A percentile compares a stretch with the other conserved stretches of the same genome.
Evolutionary conservation across 2,797 vertebrate genomes (phyloP).

Genomic region (Phrynocephalus forsythii): DNA sequence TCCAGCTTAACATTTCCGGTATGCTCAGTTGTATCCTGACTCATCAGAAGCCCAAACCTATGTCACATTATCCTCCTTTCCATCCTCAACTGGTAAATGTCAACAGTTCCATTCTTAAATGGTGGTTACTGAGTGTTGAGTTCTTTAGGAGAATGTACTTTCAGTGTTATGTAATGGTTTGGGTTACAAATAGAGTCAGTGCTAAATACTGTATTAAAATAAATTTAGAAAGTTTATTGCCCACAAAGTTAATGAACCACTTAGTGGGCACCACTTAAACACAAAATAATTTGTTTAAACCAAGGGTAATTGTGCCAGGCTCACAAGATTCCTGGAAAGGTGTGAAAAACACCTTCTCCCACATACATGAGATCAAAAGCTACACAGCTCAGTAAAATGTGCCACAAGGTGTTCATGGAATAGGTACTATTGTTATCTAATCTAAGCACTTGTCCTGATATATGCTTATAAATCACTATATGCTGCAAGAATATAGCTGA

Average conservation of each 20-base stretch:
- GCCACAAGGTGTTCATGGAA: slow-evolving; percentile 63
- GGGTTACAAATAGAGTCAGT: slow-evolving; percentile 66
- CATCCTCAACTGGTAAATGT: background rate
- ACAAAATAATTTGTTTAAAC: slow-evolving; percentile 64
- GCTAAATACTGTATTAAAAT: slow-evolving; percentile 69
- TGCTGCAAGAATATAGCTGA: slow-evolving; percentile 19
- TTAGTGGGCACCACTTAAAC: slow-evolving; percentile 57
- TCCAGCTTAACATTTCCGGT: background rate
- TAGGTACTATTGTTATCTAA: slow-evolving; percentile 81
- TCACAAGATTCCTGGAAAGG: slow-evolving; percentile 63
- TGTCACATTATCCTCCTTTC: background rate
- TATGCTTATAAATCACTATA: slow-evolving; percentile 65
- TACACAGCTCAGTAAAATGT: slow-evolving; percentile 70
- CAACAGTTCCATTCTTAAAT: slow-evolving; percentile 10
- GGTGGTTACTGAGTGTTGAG: slow-evolving; percentile 54
- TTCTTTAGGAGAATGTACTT: slow-evolving; percentile 62
- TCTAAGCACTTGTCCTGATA: slow-evolving; percentile 81
- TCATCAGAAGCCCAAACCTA: background rate
- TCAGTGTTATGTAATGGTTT: slow-evolving; percentile 65
- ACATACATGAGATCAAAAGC: slow-evolving; percentile 37
- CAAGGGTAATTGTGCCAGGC: slow-evolving; percentile 59
- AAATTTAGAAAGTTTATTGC: slow-evolving; percentile 72
- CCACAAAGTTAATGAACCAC: slow-evolving; percentile 71
- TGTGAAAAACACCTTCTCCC: slow-evolving; percentile 54
- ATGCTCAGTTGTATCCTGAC: background rate